Evolutionary conservation across 2,888 invertebrate species (phyloP).

Genomic region (Lasioglossum oenotherae): DNA sequence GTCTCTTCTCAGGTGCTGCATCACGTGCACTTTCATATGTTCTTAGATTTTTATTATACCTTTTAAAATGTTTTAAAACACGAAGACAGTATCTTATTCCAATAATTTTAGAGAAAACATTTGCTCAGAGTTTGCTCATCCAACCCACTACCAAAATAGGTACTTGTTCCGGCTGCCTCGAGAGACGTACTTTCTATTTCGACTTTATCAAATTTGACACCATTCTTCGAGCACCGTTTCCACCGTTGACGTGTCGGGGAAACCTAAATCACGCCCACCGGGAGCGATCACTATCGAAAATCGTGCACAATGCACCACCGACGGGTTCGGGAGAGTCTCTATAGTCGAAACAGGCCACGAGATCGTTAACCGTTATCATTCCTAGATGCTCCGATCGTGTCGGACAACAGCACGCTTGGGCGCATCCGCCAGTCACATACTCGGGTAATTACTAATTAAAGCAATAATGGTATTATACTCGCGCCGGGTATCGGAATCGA

Average conservation of each 20-base stretch:
- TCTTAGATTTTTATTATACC: no score
- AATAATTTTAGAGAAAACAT: background rate
- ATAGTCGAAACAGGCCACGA: conserved; percentile 8
- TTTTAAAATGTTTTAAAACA: no score
- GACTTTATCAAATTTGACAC: conserved; percentile 6
- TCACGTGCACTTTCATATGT: no score
- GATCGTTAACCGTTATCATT: conserved; percentile 53
- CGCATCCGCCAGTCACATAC: conserved; percentile 59
- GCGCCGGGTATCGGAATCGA: conserved; percentile 56
- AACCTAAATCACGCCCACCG: background rate
- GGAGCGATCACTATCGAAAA: background rate
- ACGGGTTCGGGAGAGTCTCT: background rate
- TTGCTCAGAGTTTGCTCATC: background rate
- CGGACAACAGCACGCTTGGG: conserved; percentile 45
- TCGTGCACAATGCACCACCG: background rate
- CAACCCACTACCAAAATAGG: background rate
- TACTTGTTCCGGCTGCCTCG: background rate
- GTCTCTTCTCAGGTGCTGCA: no score
- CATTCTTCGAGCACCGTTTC: background rate
- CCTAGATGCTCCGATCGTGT: conserved; percentile 29
- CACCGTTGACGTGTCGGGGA: background rate
- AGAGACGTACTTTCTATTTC: background rate
- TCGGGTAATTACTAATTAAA: conserved; percentile 71
- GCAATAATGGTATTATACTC: conserved; percentile 71
- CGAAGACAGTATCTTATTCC: background rate